These are phyloP conservation scores for Aldrovandia affinis DNA, from an alignment of 2,797 vertebrate species.

Conservation along the genomic window DNA sequence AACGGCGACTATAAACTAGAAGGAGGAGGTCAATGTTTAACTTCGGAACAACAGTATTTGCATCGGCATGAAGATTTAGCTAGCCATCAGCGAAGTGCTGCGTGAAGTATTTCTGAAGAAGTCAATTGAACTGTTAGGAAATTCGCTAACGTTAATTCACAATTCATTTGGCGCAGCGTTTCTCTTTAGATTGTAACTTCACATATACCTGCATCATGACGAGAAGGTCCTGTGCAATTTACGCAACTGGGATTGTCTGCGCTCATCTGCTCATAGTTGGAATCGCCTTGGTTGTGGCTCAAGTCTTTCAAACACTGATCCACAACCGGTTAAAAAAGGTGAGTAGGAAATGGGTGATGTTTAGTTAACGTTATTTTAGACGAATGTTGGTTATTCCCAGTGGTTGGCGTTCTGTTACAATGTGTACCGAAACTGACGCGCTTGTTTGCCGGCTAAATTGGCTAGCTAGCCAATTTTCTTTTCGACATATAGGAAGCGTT, in stretches of 20 bases:
- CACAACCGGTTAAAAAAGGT: constrained; percentile 79
- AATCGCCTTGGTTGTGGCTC: constrained; percentile 78
- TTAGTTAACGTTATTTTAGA: background rate
- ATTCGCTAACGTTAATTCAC: background rate
- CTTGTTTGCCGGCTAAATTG: background rate
- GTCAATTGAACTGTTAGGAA: background rate
- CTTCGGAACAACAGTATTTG: background rate
- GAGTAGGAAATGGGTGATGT: constrained; percentile 34
- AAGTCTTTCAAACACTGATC: constrained; percentile 82
- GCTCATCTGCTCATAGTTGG: constrained; percentile 78
- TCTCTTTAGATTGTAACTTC: background rate
- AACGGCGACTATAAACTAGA: background rate
- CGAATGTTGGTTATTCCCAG: no score
- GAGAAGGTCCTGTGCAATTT: constrained; percentile 79
- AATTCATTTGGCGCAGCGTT: background rate
- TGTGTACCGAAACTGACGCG: background rate
- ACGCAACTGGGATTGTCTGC: constrained; percentile 78
- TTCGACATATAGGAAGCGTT: background rate
- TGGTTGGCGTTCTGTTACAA: background rate
- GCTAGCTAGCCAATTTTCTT: background rate
- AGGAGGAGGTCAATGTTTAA: constrained; percentile 5
- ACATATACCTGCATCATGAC: constrained; percentile 62
- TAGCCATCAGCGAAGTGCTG: background rate
- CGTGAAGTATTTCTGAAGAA: background rate
- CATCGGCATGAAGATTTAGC: background rate